Evolutionary conservation across 2,888 invertebrate species (phyloP).

Genomic region (Pseudanteris insignis): DNA sequence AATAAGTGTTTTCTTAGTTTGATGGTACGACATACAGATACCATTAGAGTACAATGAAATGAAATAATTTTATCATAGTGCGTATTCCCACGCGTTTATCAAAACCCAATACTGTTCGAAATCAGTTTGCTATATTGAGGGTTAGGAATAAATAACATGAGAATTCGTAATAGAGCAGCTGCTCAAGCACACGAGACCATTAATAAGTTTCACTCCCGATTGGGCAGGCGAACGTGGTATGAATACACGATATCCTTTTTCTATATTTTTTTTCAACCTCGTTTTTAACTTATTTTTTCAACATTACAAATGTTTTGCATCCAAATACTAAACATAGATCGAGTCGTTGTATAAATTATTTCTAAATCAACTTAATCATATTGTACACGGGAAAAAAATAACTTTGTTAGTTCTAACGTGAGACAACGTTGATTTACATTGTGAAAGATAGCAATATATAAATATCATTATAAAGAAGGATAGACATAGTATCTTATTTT

Average conservation of each 20-base stretch:
- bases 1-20: no score
- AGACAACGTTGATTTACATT: no score
- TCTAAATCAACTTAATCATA: neutral
- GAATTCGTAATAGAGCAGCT: conserved; percentile 34
- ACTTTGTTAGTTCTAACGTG: no score
- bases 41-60: conserved; percentile 14
- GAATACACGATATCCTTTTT: conserved; percentile 31
- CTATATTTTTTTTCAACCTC: no score
- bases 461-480: no score
- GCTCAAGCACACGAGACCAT: conserved; percentile 41
- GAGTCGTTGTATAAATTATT: no score
- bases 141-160: conserved; percentile 41
- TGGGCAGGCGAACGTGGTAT: conserved; percentile 38
- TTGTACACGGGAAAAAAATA: no score
- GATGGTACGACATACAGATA: neutral
- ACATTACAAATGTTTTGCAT: conserved; percentile 10
- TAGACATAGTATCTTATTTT: no score
- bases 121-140: conserved; percentile 35
- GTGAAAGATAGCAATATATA: no score
- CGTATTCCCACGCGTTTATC: conserved; percentile 36
- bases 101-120: conserved; percentile 34
- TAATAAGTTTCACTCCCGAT: conserved; percentile 38
- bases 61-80: conserved; percentile 16
- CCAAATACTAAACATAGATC: neutral
- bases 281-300: conserved; percentile 24